Percentiles rank a stretch among this genome's conserved stretches.
These are phyloP conservation scores for Protaetia brevitarsis DNA, from an alignment of 1,140 invertebrate species.

Conservation along the genomic window DNA sequence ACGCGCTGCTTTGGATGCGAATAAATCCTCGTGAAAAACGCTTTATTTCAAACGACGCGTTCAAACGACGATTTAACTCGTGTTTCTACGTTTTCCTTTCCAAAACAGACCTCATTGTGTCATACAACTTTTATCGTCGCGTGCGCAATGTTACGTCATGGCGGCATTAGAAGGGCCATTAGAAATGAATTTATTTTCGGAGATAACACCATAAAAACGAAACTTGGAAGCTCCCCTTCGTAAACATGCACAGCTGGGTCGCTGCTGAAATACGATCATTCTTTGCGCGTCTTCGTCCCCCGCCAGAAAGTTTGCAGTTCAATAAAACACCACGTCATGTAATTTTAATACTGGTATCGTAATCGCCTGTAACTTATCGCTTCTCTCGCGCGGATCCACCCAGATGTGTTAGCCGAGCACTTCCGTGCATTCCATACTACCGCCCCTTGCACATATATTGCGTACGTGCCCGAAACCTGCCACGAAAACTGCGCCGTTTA, in stretches of 20 bases:
- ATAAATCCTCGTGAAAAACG: neutral
- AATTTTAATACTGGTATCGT: neutral
- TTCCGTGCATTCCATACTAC: neutral
- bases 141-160: neutral
- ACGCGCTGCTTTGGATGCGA: neutral
- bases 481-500: neutral
- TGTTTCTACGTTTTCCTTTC: neutral
- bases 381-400: neutral
- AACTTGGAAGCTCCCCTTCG: neutral
- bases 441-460: neutral
- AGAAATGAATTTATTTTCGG: constrained; percentile 5
- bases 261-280: neutral
- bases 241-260: neutral
- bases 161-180: neutral
- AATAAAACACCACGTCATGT: neutral
- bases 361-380: neutral
- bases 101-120: constrained; percentile 1
- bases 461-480: neutral
- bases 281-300: neutral
- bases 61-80: neutral
- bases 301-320: neutral
- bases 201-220: constrained; percentile 2
- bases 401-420: neutral
- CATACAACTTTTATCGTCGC: constrained; percentile 8
- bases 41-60: neutral